A percentile compares a stretch with the other conserved stretches of the same genome.
Evolutionary conservation across 1,140 invertebrate species (phyloP).

Genomic region (Drosophila carrolli): DNA sequence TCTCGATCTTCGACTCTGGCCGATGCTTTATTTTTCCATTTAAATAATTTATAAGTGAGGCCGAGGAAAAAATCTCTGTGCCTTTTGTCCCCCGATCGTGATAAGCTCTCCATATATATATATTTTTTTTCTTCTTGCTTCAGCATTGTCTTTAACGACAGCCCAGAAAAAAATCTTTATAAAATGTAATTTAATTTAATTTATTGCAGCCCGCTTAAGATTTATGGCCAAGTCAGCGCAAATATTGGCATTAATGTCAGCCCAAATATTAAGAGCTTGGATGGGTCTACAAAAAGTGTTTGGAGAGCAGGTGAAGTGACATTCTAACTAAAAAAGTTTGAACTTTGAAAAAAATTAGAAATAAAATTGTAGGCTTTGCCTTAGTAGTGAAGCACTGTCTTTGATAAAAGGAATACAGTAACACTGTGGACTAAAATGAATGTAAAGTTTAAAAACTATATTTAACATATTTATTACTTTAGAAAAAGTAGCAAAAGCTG

Average conservation of each 20-base stretch:
- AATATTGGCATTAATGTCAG: conserved; percentile 70
- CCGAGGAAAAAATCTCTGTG: conserved; percentile 58
- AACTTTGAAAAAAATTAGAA: not conserved
- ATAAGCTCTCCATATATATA: conserved; percentile 52
- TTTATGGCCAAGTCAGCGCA: conserved; percentile 56
- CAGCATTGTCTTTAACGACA: conserved; percentile 57
- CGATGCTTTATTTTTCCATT: conserved; percentile 73
- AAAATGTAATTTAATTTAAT: conserved; percentile 73
- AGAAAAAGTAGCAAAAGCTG: not conserved
- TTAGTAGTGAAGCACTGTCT: no score
- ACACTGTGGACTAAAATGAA: not conserved
- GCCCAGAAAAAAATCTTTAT: conserved; percentile 33
- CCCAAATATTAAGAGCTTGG: conserved; percentile 49
- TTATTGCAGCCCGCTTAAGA: conserved; percentile 60
- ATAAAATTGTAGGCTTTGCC: not conserved
- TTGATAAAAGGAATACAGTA: not conserved
- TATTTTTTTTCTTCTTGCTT: conserved; percentile 8
- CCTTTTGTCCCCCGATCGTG: conserved; percentile 72
- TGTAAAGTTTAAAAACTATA: not conserved
- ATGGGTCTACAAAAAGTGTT: not conserved
- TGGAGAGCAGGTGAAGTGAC: conserved; percentile 19
- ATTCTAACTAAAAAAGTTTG: not conserved
- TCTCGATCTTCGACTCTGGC: conserved; percentile 15
- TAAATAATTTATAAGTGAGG: conserved; percentile 79
- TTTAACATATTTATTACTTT: no score